Evolutionary conservation across 2,888 invertebrate species (phyloP).

Genomic region (Mechanitis messenoides): DNA sequence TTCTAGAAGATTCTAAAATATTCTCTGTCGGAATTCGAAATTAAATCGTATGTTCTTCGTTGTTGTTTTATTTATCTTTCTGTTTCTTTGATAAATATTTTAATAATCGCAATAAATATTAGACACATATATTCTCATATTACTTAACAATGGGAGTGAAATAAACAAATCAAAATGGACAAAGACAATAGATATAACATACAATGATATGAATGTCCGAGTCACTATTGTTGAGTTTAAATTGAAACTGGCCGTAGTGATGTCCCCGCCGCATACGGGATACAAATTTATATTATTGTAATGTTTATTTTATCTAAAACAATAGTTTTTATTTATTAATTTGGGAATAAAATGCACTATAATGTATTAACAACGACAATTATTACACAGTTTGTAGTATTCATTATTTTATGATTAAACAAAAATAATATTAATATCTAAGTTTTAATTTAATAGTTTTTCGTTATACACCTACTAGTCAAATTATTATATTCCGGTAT

Average conservation of each 20-base stretch:
- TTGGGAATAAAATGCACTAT: too few relatives aligned
- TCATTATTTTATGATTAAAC: too few relatives aligned
- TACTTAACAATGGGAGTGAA: conserved; percentile 8
- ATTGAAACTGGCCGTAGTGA: conserved; percentile 70
- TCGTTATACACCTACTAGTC: background rate
- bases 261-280: conserved; percentile 31
- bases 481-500: conserved; percentile 8
- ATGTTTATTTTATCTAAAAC: too few relatives aligned
- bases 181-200: conserved; percentile 28
- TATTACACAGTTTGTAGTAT: too few relatives aligned
- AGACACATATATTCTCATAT: background rate
- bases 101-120: conserved; percentile 2
- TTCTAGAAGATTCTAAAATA: too few relatives aligned
- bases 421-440: too few relatives aligned
- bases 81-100: conserved; percentile 9
- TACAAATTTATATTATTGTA: too few relatives aligned
- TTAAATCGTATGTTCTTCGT: too few relatives aligned
- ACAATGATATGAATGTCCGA: conserved; percentile 46
- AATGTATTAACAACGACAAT: too few relatives aligned
- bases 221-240: conserved; percentile 66
- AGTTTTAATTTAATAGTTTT: background rate
- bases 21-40: too few relatives aligned
- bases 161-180: conserved; percentile 14
- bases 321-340: too few relatives aligned
- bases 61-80: too few relatives aligned